A percentile compares a stretch with the other conserved stretches of the same genome.
Conservation (phyloP, 2,113 vertebrate species). For the Varanus salvator region DNA sequence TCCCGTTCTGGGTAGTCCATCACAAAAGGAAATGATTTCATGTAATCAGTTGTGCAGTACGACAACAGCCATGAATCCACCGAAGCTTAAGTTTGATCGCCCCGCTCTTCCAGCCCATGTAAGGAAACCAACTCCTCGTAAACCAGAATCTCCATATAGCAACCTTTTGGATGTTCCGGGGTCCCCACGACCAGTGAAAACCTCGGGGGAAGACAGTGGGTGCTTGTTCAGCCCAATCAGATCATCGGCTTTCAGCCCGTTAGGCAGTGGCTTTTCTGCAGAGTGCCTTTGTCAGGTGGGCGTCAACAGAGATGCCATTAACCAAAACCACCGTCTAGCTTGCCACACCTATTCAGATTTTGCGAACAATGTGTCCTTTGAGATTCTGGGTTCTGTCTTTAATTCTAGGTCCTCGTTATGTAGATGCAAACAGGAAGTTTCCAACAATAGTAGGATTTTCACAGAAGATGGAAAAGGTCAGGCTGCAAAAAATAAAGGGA, state of each 20-base stretch:
- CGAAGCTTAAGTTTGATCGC: constrained; percentile 91
- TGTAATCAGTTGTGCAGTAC: constrained; percentile 76
- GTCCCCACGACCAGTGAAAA: constrained; percentile 85
- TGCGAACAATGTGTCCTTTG: constrained; percentile 87
- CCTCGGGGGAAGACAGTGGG: constrained; percentile 85
- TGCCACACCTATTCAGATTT: constrained; percentile 88
- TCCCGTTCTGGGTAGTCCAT: constrained; percentile 59
- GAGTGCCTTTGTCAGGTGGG: constrained; percentile 87
- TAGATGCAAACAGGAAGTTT: background rate
- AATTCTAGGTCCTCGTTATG: constrained; percentile 52
- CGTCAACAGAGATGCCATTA: constrained; percentile 74
- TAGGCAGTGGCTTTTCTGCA: constrained; percentile 79
- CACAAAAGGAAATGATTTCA: constrained; percentile 77
- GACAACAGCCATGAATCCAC: constrained; percentile 89
- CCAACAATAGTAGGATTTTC: constrained; percentile 30
- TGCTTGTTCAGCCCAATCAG: constrained; percentile 92
- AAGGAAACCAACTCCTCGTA: constrained; percentile 94
- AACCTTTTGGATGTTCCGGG: constrained; percentile 83
- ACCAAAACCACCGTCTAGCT: constrained; percentile 76
- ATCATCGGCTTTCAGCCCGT: constrained; percentile 94
- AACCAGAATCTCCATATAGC: constrained; percentile 87
- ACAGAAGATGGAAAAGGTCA: constrained; percentile 61
- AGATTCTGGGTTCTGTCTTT: constrained; percentile 89
- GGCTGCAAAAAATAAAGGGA: constrained; percentile 45
- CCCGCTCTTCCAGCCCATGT: constrained; percentile 91